Evolutionary conservation across 2,113 vertebrate genomes (phyloP).

Genomic region (Triplophysa rosa): DNA sequence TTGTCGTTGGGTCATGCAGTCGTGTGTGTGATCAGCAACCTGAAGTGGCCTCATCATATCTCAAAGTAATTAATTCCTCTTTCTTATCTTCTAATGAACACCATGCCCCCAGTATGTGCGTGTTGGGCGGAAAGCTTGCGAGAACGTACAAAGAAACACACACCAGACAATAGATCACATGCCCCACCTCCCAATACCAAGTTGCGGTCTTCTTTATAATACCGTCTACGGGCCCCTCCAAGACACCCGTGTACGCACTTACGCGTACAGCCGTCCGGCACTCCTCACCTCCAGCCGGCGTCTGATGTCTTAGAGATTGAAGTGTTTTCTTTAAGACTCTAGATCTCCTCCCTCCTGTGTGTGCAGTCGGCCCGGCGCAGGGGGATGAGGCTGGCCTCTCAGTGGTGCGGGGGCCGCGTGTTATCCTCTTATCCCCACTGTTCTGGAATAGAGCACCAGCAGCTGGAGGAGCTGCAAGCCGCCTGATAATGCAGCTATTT

Average conservation of each 20-base stretch:
- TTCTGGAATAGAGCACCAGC: slow-evolving; percentile 98
- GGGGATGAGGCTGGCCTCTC: slow-evolving; percentile 61
- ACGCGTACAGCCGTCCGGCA: slow-evolving; percentile 1
- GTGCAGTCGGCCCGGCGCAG: slow-evolving; percentile 26
- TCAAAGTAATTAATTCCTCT: slow-evolving; percentile 71
- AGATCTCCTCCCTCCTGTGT: slow-evolving; percentile 18
- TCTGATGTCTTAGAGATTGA: slow-evolving; percentile 50
- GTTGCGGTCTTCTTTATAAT: slow-evolving; percentile 15
- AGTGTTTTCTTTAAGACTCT: slow-evolving; percentile 39
- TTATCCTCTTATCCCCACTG: slow-evolving; percentile 99
- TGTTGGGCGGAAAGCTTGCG: not conserved
- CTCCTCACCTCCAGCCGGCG: slow-evolving; percentile 44
- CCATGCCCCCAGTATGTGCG: slow-evolving; percentile 53
- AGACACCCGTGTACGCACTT: not conserved
- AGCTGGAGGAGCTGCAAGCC: slow-evolving; percentile 99
- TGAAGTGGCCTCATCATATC: slow-evolving; percentile 72
- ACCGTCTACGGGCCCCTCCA: slow-evolving; percentile 8
- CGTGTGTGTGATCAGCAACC: slow-evolving; percentile 62
- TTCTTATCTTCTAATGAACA: slow-evolving; percentile 77
- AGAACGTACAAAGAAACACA: slow-evolving; percentile 24
- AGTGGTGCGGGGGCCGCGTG: slow-evolving; percentile 84
- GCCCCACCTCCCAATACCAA: slow-evolving; percentile 25
- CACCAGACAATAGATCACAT: slow-evolving; percentile 5
- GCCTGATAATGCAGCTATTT: slow-evolving; percentile 99
- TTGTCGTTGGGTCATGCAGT: slow-evolving; percentile 57